Evolutionary conservation across 92 coral and sea anemone species (phyloP).

Genomic region (Blastomussa wellsi): DNA sequence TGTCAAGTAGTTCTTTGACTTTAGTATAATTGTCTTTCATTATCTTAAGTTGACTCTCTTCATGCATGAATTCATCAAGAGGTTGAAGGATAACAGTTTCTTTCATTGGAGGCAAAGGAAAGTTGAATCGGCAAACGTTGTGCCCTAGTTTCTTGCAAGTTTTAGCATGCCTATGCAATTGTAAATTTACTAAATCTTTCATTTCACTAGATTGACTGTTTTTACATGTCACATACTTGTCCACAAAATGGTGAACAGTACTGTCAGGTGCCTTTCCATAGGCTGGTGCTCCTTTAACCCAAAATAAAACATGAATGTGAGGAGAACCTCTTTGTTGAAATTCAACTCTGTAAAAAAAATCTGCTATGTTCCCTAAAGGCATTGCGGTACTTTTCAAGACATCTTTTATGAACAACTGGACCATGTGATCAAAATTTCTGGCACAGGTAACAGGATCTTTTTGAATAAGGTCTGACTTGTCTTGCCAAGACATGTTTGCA

Average conservation of each 20-base stretch:
- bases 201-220: constrained; percentile 11
- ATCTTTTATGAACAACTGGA: constrained; percentile 48
- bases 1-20: constrained; percentile 27
- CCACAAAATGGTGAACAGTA: constrained; percentile 39
- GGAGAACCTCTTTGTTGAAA: no score
- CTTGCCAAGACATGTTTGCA: no score
- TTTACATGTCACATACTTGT: constrained; percentile 45
- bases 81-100: constrained; percentile 47
- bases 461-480: no score
- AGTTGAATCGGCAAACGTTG: constrained; percentile 46
- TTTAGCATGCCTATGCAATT: constrained; percentile 58
- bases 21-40: constrained; percentile 34
- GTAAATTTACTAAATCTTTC: constrained; percentile 50
- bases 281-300: constrained; percentile 11
- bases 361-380: constrained; percentile 45
- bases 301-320: no score
- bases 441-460: no score
- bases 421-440: constrained; percentile 3
- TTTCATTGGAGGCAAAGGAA: constrained; percentile 61
- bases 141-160: constrained; percentile 47
- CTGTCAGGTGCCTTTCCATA: constrained; percentile 11
- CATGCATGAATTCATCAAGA: constrained; percentile 13
- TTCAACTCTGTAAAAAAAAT: constrained; percentile 62
- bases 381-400: constrained; percentile 43
- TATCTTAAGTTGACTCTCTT: constrained; percentile 6